phyloP scores from a whole-genome alignment of 2,113 vertebrate species.

The Echinops telfairi region DNA sequence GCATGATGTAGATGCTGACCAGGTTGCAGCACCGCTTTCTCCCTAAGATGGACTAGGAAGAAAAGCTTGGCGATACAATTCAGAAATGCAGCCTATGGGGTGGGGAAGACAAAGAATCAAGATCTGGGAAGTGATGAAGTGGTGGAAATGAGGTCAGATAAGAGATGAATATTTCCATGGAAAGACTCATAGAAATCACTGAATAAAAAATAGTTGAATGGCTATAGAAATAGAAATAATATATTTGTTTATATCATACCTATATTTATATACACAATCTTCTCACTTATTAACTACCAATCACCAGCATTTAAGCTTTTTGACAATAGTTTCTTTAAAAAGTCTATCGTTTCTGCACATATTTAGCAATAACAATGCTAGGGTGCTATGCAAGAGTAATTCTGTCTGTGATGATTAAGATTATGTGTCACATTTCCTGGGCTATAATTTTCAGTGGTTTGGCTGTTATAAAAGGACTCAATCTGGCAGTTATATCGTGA shows the following conservation, averaged over 20 bases:
- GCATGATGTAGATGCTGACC: not conserved
- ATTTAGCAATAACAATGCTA: too few species aligned
- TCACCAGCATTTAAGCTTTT: too few species aligned
- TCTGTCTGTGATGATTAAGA: not conserved
- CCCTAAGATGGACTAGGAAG: not conserved
- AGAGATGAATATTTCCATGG: not conserved
- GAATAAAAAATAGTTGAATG: not conserved
- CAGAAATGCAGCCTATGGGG: not conserved
- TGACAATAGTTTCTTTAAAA: too few species aligned
- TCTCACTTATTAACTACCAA: too few species aligned
- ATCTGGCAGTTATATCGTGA: not conserved
- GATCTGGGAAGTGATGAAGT: not conserved
- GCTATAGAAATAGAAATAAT: not conserved
- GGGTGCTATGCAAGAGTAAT: too few species aligned
- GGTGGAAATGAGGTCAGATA: constrained; percentile 15
- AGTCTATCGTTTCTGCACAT: too few species aligned
- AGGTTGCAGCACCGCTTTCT: not conserved
- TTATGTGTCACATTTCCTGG: not conserved
- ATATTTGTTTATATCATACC: not conserved
- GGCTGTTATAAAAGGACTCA: not conserved
- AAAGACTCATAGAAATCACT: not conserved
- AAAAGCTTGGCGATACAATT: not conserved
- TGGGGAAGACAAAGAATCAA: not conserved
- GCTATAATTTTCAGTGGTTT: not conserved
- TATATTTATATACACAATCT: not conserved